Base-by-base conservation (phyloP, 1,140 invertebrate species). In the Scaptodrosophila lebanonensis region DNA sequence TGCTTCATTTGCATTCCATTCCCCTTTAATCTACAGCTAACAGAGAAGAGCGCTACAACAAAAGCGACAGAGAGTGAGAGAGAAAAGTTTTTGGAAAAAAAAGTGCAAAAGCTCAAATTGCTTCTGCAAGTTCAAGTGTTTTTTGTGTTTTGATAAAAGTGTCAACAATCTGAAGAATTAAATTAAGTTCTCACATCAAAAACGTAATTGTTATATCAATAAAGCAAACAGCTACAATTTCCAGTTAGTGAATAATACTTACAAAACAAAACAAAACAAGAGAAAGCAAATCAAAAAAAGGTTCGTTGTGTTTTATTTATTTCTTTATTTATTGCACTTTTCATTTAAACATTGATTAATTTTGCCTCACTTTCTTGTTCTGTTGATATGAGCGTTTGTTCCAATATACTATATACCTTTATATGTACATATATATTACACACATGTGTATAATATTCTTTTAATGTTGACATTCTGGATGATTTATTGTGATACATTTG, bases 401-500 rank as follows among this genome's bases (percentile, higher is more conserved):
- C 35, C 54, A 58, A 57, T 44, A 9, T 17, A 17, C 45, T 62
- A 33, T 49, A 49, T 29, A 59, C 39, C 59, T 11, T 27, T 49
- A 27, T 36, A 50, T 13, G 42, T 17, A 35, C 38, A 40, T 15
- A 38, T 32, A 38, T 59, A 15, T 17, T 30, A 13, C 16, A 18
- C 6, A 36, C n/a, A 42, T 16, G 12, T 39, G 17, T 47, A 17
- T 33, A 38, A n/a, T n/a, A n/a, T n/a, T n/a, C n/a, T n/a, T n/a
- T n/a, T n/a, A n/a, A n/a, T n/a, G n/a, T n/a, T n/a, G n/a, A n/a
- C n/a, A n/a, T n/a, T n/a, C n/a, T n/a, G n/a, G n/a, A n/a, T n/a
- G n/a, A n/a, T n/a, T n/a, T n/a, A n/a, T n/a, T n/a, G 67, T 75
- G 65, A 61, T 61, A 75, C 61, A 66, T 40, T 66, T 66, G 27